These are phyloP conservation scores for Zelleria hepariella DNA, from an alignment of 2,888 invertebrate genomes.

Conservation along the genomic window DNA sequence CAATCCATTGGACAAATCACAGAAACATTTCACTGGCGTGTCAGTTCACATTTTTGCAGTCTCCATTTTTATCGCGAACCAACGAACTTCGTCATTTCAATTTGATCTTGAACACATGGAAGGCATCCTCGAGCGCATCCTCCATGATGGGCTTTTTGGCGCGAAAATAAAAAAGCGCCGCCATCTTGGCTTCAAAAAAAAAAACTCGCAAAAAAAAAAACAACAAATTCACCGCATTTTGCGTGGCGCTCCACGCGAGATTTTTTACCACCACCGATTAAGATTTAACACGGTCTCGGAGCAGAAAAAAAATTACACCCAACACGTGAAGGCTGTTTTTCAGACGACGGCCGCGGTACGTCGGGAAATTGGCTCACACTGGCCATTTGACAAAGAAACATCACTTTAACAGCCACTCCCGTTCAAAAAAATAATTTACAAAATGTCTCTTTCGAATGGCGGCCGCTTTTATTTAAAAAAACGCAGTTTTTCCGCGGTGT, in stretches of 20 bases:
- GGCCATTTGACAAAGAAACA: conserved; percentile 13
- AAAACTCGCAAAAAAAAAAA: conserved; percentile 4
- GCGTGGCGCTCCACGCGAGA: conserved; percentile 19
- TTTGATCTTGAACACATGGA: conserved; percentile 63
- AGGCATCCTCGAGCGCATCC: conserved; percentile 41
- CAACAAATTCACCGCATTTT: conserved; percentile 11
- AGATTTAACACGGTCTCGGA: conserved; percentile 24
- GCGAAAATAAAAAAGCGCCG: conserved; percentile 43
- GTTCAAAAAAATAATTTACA: not conserved
- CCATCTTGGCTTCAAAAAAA: conserved; percentile 26
- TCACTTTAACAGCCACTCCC: not conserved
- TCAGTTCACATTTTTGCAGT: conserved; percentile 37
- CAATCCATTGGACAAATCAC: conserved; percentile 16
- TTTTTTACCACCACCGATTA: conserved; percentile 22
- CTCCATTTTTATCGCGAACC: conserved; percentile 22
- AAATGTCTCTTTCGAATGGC: not conserved
- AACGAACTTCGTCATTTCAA: conserved; percentile 55
- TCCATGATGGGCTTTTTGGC: conserved; percentile 59
- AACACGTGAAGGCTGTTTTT: conserved; percentile 40
- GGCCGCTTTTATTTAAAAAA: not conserved
- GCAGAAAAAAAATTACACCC: conserved; percentile 22
- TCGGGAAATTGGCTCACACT: conserved; percentile 25
- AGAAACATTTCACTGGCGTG: conserved; percentile 14
- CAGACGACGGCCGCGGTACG: conserved; percentile 30
- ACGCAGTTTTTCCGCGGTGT: conserved; percentile 43